Evolutionary conservation across 2,797 vertebrate genomes (phyloP).

Genomic region (Glyptemys insculpta): DNA sequence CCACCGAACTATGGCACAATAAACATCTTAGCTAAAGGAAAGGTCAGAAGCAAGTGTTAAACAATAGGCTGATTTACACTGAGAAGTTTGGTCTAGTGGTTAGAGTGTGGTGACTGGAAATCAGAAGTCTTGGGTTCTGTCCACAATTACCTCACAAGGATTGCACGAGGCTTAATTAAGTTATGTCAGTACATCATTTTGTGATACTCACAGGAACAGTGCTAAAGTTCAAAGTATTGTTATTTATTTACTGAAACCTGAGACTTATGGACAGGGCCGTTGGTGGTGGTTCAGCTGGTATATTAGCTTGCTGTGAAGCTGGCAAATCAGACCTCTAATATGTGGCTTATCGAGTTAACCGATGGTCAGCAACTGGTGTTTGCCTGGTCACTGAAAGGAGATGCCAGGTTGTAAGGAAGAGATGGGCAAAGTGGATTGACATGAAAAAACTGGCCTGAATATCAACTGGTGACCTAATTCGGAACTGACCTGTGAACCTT

Average conservation of each 20-base stretch:
- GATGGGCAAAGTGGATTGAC: neutral
- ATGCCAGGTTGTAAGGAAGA: neutral
- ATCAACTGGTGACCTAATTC: neutral
- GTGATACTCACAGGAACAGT: neutral
- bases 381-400: neutral
- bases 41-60: neutral
- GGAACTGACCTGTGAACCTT: neutral
- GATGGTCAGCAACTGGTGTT: neutral
- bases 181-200: neutral
- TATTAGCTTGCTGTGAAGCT: neutral
- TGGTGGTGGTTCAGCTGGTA: neutral
- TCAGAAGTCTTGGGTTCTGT: neutral
- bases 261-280: neutral
- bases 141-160: fast-evolving
- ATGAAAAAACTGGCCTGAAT: neutral
- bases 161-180: fast-evolving
- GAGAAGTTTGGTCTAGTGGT: neutral
- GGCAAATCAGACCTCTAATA: neutral
- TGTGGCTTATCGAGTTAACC: neutral
- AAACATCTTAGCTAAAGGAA: neutral
- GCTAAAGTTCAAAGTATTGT: neutral
- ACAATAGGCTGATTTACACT: neutral
- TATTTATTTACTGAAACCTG: neutral
- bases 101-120: neutral
- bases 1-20: neutral